Evolutionary conservation across 1,140 invertebrate species (phyloP), one percentile per base, ranked within the genome.

Genomic region (Leptinotarsa defecta): DNA sequence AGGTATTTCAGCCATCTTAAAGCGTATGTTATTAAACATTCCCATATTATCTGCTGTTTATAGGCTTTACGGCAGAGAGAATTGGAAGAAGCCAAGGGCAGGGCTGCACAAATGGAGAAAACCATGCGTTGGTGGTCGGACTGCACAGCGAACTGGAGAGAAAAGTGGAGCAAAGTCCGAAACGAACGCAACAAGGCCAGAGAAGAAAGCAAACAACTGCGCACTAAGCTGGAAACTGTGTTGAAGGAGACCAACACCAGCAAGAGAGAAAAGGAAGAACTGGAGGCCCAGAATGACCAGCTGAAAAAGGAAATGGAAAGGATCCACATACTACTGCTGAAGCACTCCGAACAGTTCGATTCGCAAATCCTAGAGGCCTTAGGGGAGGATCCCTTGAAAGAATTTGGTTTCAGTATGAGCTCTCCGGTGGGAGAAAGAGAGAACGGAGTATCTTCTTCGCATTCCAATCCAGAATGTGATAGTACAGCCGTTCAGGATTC

Each of bases 41-140:
- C 5, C 27, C 27, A 34, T 1, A 0, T 34, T 34, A 34, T 34
- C 27, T 34, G 27, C 27, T 34, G 6, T 34, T 73, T 74, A 70
- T 72, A 92, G 91, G 90, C 91, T 17, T 86, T 92, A 74, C 86
- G 92, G 72, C 89, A 94, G 83, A 86, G 94, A 75, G 96, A 98
- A 84, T 86, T 98, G 74, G 94, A 97, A 80, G 96, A 98, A 83
- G 95, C 96, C 0, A 88, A 95, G 76, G 95, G 95, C 1, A 86
- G 96, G 74, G 95, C 95, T 4, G 92, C 95, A 1, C 97, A 99
- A 86, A 98, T 99, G 97, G 97, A 99, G 85, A 99, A 99, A 87
- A 99, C 97, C 0, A 98, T 99, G 96, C 88, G 95, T 70, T 99
- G 97, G 97, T 99, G 97, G 97, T 94, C 93, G 0, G 94, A 95